Percentiles rank a stretch among this genome's conserved stretches.
phyloP scores from a whole-genome alignment of 1,140 invertebrate species.

The Bombus balteatus region DNA sequence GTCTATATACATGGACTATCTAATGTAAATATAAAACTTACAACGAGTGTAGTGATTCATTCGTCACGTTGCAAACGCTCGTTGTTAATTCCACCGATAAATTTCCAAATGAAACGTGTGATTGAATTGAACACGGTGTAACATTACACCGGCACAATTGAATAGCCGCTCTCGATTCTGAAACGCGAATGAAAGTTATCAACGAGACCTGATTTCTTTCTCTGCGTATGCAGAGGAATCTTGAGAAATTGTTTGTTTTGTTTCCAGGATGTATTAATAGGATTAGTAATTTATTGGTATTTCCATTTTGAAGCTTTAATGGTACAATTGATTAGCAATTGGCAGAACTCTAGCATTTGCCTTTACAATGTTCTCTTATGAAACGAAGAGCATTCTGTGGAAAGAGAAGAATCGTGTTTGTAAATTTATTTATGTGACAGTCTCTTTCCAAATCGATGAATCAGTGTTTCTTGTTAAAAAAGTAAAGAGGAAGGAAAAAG shows the following conservation, averaged over 20 bases:
- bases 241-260: neutral
- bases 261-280: neutral
- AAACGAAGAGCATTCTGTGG: too few relatives aligned
- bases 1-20: neutral
- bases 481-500: too few relatives aligned
- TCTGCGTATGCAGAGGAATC: neutral
- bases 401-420: too few relatives aligned
- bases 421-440: too few relatives aligned
- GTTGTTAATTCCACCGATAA: neutral
- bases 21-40: neutral
- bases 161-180: neutral
- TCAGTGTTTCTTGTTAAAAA: too few relatives aligned
- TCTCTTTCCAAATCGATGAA: too few relatives aligned
- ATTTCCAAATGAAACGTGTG: constrained; percentile 16
- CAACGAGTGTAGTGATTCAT: constrained; percentile 18
- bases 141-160: neutral
- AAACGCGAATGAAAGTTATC: neutral
- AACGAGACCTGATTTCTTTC: neutral
- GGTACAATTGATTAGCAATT: too few relatives aligned
- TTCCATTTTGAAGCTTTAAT: neutral
- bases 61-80: constrained; percentile 13
- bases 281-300: neutral
- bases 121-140: constrained; percentile 18
- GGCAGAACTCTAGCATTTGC: too few relatives aligned
- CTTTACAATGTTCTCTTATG: neutral